These are phyloP conservation scores for Lipophrys pholis DNA, from an alignment of 2,113 vertebrate genomes.

Conservation along the genomic window DNA sequence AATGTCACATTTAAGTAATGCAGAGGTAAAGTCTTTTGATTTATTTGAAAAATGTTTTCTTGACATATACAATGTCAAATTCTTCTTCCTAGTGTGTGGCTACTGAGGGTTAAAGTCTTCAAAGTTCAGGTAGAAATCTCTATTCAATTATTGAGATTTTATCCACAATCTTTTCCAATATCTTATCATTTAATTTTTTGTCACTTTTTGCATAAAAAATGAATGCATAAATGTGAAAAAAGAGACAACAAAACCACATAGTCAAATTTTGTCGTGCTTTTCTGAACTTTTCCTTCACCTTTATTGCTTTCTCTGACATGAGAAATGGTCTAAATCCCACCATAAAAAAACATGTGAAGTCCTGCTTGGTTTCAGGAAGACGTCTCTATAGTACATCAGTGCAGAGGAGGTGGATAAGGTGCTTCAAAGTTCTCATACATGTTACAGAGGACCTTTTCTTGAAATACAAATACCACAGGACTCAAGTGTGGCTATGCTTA, in stretches of 20 bases:
- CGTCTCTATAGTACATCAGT: no score
- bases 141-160: slow-evolving; percentile 3
- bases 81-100: background rate
- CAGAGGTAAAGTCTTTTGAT: background rate
- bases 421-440: background rate
- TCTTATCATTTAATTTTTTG: background rate
- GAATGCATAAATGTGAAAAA: background rate
- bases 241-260: background rate
- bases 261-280: background rate
- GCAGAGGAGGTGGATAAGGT: background rate
- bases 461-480: no score
- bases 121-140: slow-evolving; percentile 19
- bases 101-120: slow-evolving; percentile 3
- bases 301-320: no score
- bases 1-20: background rate
- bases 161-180: background rate
- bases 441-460: no score
- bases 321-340: no score
- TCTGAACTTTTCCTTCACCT: background rate
- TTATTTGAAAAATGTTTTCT: background rate
- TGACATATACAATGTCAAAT: background rate
- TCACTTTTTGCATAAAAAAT: background rate
- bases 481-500: no score
- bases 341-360: no score
- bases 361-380: no score